Evolutionary conservation across 2,797 vertebrate genomes (phyloP).

Genomic region (Rhinophrynus dorsalis): DNA sequence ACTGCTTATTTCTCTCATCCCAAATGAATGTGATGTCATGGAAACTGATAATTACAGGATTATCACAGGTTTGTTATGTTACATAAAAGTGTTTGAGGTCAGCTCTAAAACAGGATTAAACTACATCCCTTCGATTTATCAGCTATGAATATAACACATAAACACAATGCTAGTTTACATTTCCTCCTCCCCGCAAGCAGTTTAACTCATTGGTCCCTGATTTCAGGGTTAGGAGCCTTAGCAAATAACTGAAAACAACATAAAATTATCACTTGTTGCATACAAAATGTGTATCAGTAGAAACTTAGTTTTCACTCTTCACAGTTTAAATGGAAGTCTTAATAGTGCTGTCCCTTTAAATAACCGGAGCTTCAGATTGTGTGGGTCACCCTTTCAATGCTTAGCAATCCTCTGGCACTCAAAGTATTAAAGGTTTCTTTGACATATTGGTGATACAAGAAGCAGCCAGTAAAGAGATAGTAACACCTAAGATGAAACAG

Average conservation of each 20-base stretch:
- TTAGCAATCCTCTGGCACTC: no score
- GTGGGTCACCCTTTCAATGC: no score
- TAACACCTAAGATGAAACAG: no score
- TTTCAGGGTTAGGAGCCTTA: background rate
- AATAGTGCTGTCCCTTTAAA: no score
- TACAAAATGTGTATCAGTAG: background rate
- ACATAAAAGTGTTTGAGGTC: no score
- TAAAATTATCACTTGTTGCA: background rate
- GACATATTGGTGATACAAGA: no score
- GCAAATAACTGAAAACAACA: background rate
- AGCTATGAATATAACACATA: background rate
- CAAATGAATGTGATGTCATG: background rate
- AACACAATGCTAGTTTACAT: background rate
- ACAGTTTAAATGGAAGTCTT: no score
- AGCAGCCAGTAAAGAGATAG: no score
- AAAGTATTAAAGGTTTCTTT: no score
- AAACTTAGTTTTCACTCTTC: background rate
- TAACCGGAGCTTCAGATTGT: no score
- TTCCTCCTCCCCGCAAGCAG: background rate
- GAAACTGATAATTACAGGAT: background rate
- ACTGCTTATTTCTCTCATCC: no score
- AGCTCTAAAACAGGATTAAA: background rate
- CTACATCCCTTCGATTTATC: background rate
- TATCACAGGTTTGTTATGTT: background rate
- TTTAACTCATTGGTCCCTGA: background rate